A percentile compares a stretch with the other conserved stretches of the same genome.
phyloP scores from a whole-genome alignment of 2,113 vertebrate genomes.

The Felis chaus region DNA sequence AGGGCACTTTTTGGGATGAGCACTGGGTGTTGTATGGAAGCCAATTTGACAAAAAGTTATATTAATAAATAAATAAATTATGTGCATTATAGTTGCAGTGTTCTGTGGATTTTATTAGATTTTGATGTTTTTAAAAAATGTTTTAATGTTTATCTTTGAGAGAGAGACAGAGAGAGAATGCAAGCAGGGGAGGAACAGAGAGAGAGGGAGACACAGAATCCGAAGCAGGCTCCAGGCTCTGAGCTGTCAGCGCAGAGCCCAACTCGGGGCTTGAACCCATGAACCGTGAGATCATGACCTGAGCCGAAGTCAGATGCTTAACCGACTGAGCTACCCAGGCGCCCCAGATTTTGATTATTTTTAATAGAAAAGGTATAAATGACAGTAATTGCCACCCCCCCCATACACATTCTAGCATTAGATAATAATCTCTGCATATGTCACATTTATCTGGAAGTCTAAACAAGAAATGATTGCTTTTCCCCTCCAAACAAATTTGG shows the following conservation, averaged over 20 bases:
- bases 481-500: background rate
- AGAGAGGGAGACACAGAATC: background rate
- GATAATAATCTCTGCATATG: background rate
- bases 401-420: background rate
- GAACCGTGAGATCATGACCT: background rate
- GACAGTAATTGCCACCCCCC: background rate
- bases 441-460: background rate
- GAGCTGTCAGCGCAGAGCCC: background rate
- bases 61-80: background rate
- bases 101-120: background rate
- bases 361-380: background rate
- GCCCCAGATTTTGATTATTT: background rate
- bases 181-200: background rate
- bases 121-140: background rate
- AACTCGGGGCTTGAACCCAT: background rate
- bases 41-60: no score
- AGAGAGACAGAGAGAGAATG: background rate
- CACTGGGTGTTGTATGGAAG: no score
- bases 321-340: background rate
- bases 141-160: background rate
- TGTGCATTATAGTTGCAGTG: background rate
- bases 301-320: background rate
- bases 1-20: no score
- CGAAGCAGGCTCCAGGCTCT: no score
- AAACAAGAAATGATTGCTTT: background rate